Conservation (phyloP, 2,888 invertebrate species). For the Odontocerum albicorne region DNA sequence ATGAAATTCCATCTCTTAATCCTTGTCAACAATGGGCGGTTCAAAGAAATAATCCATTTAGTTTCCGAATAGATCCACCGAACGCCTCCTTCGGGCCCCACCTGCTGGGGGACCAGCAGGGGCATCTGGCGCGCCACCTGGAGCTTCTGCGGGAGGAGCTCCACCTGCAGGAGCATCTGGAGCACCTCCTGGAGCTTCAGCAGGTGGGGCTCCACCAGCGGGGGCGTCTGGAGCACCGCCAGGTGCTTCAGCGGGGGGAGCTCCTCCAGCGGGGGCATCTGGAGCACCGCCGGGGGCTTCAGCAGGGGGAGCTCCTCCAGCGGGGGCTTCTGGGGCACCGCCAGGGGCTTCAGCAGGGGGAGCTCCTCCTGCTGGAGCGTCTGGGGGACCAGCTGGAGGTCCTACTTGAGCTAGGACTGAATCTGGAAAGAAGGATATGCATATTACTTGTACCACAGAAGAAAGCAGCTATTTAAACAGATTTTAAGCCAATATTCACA, state of each 20-base stretch:
- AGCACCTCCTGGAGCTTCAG: background rate
- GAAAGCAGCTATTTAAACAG: background rate
- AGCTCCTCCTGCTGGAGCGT: background rate
- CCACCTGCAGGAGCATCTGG: conserved; percentile 5
- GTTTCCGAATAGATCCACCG: no score
- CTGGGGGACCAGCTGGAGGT: conserved; percentile 7
- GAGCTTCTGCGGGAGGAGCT: conserved; percentile 20
- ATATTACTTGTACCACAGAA: background rate
- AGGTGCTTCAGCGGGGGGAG: background rate
- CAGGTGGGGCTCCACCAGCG: background rate
- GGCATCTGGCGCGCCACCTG: conserved; percentile 25
- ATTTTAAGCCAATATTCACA: background rate
- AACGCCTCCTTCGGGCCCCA: no score
- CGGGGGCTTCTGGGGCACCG: background rate
- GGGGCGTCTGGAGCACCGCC: background rate
- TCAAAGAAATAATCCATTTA: no score
- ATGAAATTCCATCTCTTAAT: no score
- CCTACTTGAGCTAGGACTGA: background rate
- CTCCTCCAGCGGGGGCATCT: background rate
- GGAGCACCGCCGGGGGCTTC: conserved; percentile 1
- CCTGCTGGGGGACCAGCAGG: conserved; percentile 30
- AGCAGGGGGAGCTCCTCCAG: background rate
- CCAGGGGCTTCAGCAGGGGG: background rate
- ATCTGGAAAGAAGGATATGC: background rate
- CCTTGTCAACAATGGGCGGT: no score